phyloP scores from a whole-genome alignment of 1,140 invertebrate species.

The Andricus grossulariae region DNA sequence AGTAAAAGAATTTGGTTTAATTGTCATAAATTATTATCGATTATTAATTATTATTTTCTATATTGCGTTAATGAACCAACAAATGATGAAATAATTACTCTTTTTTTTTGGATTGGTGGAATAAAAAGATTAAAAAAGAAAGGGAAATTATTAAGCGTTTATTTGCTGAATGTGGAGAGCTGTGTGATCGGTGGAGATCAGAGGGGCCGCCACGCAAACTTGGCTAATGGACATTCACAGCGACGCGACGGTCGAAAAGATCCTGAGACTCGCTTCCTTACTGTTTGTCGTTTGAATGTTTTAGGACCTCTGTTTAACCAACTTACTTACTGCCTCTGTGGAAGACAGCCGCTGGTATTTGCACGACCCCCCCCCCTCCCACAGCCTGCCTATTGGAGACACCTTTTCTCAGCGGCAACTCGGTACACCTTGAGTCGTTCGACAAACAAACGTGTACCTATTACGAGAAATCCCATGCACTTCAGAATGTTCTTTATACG shows the following conservation, averaged over 20 bases:
- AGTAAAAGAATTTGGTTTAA: too few species aligned
- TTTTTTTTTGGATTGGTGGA: too few species aligned
- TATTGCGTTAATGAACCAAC: too few species aligned
- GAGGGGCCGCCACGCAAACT: constrained; percentile 75
- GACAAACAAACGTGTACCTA: constrained; percentile 21
- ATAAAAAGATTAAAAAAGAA: constrained; percentile 11
- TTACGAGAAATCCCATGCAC: constrained; percentile 3
- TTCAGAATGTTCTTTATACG: neutral
- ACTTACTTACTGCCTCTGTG: constrained; percentile 74
- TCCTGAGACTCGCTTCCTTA: constrained; percentile 55
- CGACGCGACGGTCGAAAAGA: constrained; percentile 46
- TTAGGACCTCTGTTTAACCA: constrained; percentile 72
- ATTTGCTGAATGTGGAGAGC: constrained; percentile 49
- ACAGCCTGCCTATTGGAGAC: constrained; percentile 39
- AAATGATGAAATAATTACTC: too few species aligned
- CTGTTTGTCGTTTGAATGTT: constrained; percentile 75
- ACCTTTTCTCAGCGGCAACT: constrained; percentile 45
- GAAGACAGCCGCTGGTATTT: constrained; percentile 61
- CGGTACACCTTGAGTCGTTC: neutral
- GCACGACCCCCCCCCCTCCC: constrained; percentile 33
- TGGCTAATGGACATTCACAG: constrained; percentile 70
- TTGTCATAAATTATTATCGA: too few species aligned
- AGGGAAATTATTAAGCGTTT: constrained; percentile 54
- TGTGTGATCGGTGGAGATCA: constrained; percentile 65
- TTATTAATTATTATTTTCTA: too few species aligned